Evolutionary conservation across 2,888 invertebrate species (phyloP).

Genomic region (Serripes groenlandicus): DNA sequence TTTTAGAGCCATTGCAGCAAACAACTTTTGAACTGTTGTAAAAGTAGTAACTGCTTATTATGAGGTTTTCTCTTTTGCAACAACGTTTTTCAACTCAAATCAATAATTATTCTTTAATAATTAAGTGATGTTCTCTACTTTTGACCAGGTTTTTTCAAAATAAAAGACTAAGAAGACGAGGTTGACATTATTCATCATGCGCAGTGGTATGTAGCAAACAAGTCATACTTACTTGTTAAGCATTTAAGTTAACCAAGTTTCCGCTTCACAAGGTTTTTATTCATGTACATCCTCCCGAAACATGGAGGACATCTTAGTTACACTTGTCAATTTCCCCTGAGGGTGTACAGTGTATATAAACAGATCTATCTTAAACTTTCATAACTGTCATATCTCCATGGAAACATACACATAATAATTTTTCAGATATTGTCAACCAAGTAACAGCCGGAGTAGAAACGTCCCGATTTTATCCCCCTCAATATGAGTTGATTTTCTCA

Average conservation of each 20-base stretch:
- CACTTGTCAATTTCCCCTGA: conserved; percentile 51
- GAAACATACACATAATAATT: conserved; percentile 71
- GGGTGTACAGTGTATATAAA: conserved; percentile 31
- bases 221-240: conserved; percentile 7
- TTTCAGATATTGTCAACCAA: conserved; percentile 52
- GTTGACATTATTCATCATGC: not conserved
- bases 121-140: too few species aligned
- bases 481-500: conserved; percentile 37
- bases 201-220: not conserved
- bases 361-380: conserved; percentile 51
- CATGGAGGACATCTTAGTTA: not conserved
- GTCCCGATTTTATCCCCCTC: conserved; percentile 45
- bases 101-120: too few species aligned
- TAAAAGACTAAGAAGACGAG: not conserved
- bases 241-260: not conserved
- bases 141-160: too few species aligned
- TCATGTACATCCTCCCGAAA: not conserved
- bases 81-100: too few species aligned
- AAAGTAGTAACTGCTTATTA: too few species aligned
- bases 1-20: too few species aligned
- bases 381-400: conserved; percentile 70
- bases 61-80: too few species aligned
- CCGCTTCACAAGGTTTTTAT: not conserved
- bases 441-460: conserved; percentile 61
- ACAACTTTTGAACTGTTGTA: too few species aligned